Conservation (phyloP, 1,140 invertebrate genomes). For the Ectropis grisescens region DNA sequence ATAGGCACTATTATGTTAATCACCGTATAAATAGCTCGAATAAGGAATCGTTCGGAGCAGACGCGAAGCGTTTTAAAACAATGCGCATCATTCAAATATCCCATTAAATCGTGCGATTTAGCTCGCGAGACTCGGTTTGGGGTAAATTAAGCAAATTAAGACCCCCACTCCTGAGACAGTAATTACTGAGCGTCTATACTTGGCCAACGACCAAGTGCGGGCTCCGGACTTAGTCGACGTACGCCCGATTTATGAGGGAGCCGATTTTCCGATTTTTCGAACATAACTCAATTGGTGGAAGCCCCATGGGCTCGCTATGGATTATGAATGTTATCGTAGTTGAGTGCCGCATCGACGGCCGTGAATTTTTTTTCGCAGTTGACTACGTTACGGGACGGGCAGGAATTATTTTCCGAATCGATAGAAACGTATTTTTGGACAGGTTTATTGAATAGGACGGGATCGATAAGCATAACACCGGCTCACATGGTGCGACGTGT, state of each 20-base stretch:
- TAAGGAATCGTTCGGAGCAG: constrained; percentile 29
- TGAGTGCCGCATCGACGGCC: constrained; percentile 18
- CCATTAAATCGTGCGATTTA: constrained; percentile 56
- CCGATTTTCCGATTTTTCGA: constrained; percentile 29
- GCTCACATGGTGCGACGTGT: too few species aligned
- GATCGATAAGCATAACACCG: too few species aligned
- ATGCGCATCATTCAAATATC: constrained; percentile 50
- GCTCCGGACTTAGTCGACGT: constrained; percentile 13
- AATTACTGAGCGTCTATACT: constrained; percentile 49
- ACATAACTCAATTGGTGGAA: constrained; percentile 30
- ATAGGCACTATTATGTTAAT: too few species aligned
- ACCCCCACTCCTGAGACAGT: constrained; percentile 45
- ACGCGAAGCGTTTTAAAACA: constrained; percentile 41
- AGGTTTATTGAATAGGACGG: too few species aligned
- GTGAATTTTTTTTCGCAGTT: constrained; percentile 22
- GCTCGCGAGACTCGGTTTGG: constrained; percentile 32
- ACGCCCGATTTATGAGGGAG: constrained; percentile 31
- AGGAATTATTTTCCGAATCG: constrained; percentile 6
- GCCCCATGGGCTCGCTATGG: constrained; percentile 24
- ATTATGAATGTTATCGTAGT: constrained; percentile 45
- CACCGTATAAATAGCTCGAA: constrained; percentile 1
- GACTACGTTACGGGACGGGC: constrained; percentile 14
- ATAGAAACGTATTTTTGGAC: too few species aligned
- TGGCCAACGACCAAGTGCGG: constrained; percentile 42
- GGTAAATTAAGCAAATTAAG: constrained; percentile 64